Evolutionary conservation across 2,797 vertebrate species (phyloP), one percentile per base, ranked within the genome.

Genomic region (Pempheris klunzingeri): DNA sequence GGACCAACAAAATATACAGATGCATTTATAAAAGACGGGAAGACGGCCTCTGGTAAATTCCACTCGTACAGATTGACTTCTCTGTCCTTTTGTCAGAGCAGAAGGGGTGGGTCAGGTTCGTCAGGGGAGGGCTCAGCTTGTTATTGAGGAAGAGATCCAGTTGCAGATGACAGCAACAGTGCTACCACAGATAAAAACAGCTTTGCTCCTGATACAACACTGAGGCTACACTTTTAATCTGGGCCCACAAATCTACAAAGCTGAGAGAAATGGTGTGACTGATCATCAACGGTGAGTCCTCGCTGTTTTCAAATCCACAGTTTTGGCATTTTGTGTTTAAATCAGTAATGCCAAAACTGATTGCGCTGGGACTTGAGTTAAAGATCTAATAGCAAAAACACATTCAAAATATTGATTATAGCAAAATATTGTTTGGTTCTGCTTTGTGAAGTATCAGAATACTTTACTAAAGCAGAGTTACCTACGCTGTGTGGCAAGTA

Each of bases 211-310:
- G 20, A 53, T 13, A 20, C n/a, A 10, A 4, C 7, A 7, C 38
- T 3, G 30, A 58, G 12, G 18, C 30, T 15, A 11, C 34, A 49
- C 4, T 20, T 38, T 39, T 3, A 14, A 5, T 20, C 49, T 15
- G 46, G 22, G 38, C 24, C n/a, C 17, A 41, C 18, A 66, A 50
- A n/a, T 4, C n/a, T 11, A 32, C 20, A 17, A 10, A 20, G 11
- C 54, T 11, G 28, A 65, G n/a, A 24, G 26, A 55, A 39, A 88
- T 90, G 88, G 86, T 86, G 64, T 90, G 85, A 90, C 46, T 85
- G 55, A 85, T 88, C 41, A 69, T 87, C 36, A 81, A 85, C 36
- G 86, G 86, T 88, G 52, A 86, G 82, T 86, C 18, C 30, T 34
- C 3, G 0, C 18, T 28, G 11, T 5, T 22, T 24, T 61, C 18